Evolutionary conservation across 2,888 invertebrate species (phyloP).

Genomic region (Ectemnius lituratus): DNA sequence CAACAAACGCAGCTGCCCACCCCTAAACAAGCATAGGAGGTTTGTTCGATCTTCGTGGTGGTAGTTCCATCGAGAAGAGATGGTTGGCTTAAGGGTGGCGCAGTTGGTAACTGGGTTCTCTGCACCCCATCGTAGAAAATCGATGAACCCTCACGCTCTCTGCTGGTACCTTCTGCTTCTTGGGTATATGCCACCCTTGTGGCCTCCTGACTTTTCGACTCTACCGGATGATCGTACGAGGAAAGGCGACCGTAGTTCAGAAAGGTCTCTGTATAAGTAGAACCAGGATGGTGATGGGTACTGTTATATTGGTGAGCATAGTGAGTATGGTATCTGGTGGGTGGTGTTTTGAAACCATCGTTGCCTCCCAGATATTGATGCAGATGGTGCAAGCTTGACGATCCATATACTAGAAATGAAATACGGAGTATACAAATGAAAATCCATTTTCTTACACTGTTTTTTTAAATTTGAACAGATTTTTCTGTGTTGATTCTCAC

Average conservation of each 20-base stretch:
- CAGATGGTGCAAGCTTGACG: constrained; percentile 72
- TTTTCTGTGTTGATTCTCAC: constrained; percentile 18
- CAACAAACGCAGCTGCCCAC: constrained; percentile 74
- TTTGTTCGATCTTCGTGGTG: constrained; percentile 71
- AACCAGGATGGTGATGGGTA: constrained; percentile 62
- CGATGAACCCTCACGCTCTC: constrained; percentile 56
- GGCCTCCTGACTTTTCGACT: constrained; percentile 65
- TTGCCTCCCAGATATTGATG: constrained; percentile 73
- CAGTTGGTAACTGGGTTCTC: constrained; percentile 63
- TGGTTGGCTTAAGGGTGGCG: constrained; percentile 60
- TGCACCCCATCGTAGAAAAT: constrained; percentile 55
- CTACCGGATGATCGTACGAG: constrained; percentile 65
- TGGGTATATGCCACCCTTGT: constrained; percentile 54
- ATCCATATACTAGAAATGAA: constrained; percentile 64
- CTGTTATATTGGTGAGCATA: constrained; percentile 69
- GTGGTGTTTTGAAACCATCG: constrained; percentile 70
- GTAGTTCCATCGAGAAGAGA: constrained; percentile 61
- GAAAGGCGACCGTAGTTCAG: constrained; percentile 72
- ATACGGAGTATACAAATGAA: neutral
- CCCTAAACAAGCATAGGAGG: constrained; percentile 70
- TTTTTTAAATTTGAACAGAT: neutral
- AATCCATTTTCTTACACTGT: neutral
- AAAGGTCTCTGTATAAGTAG: constrained; percentile 71
- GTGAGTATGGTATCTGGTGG: constrained; percentile 69
- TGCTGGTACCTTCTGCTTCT: constrained; percentile 58